These are phyloP conservation scores for Tenthredo mesomela DNA, from an alignment of 2,888 invertebrate species.

Conservation along the genomic window DNA sequence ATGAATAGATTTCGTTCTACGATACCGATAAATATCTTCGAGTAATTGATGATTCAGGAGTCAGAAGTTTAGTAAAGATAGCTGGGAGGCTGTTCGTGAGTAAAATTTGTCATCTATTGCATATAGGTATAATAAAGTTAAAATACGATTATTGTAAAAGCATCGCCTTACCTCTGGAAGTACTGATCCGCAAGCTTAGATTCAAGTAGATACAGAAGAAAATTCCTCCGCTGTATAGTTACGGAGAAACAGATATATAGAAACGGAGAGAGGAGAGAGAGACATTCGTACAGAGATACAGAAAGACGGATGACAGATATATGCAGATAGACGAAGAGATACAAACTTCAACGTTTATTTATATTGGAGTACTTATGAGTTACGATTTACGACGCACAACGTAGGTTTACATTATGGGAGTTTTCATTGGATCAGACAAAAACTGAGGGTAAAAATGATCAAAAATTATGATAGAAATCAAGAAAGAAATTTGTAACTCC, in stretches of 20 bases:
- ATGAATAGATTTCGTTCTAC: neutral
- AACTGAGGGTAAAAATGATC: neutral
- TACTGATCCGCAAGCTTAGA: constrained; percentile 29
- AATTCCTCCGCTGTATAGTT: constrained; percentile 7
- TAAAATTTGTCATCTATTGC: neutral
- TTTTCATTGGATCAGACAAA: neutral
- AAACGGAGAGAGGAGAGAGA: constrained; percentile 22
- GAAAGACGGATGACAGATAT: neutral
- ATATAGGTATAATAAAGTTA: neutral
- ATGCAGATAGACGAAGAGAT: neutral
- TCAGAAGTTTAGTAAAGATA: neutral
- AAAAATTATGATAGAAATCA: neutral
- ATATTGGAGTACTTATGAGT: neutral
- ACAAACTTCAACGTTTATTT: neutral
- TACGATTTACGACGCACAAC: no score
- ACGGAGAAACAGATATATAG: constrained; percentile 21
- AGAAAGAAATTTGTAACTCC: neutral
- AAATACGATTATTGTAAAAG: constrained; percentile 34
- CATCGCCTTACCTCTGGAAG: constrained; percentile 46
- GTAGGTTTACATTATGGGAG: no score
- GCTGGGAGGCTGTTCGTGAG: neutral
- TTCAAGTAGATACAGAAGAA: constrained; percentile 36
- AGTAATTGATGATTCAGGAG: neutral
- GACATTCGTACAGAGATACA: constrained; percentile 11
- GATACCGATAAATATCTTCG: neutral